Evolutionary conservation across 2,113 vertebrate species (phyloP).

Genomic region (Elaphurus davidianus): DNA sequence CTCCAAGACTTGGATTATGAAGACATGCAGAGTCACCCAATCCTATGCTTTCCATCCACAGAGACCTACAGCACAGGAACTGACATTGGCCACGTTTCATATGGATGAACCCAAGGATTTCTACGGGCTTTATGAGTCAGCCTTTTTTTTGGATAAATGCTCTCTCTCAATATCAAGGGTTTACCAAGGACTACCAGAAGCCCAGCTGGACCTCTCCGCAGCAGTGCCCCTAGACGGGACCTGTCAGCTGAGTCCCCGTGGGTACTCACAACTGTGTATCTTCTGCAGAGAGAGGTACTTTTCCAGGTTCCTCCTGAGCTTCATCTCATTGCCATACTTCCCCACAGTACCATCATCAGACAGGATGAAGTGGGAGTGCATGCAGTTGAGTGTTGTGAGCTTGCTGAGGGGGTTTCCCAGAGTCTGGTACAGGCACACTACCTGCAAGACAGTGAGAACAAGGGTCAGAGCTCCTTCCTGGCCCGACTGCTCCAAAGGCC

Average conservation of each 20-base stretch:
- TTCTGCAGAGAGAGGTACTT: slow-evolving; percentile 91
- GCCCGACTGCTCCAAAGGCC: background rate
- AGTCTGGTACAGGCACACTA: slow-evolving; percentile 92
- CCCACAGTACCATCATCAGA: slow-evolving; percentile 95
- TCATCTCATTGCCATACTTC: slow-evolving; percentile 92
- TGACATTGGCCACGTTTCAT: background rate
- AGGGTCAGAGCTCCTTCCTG: background rate
- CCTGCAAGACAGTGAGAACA: slow-evolving; percentile 80
- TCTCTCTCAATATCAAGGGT: background rate
- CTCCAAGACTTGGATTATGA: background rate
- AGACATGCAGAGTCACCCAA: background rate
- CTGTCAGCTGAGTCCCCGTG: background rate
- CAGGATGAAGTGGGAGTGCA: slow-evolving; percentile 96
- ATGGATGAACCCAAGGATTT: background rate
- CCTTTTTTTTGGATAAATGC: background rate
- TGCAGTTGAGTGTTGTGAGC: slow-evolving; percentile 91
- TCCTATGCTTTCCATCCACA: background rate
- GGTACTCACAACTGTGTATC: slow-evolving; percentile 91
- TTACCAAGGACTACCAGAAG: background rate
- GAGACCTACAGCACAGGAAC: background rate
- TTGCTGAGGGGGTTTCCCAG: slow-evolving; percentile 94
- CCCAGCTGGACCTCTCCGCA: background rate
- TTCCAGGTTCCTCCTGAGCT: slow-evolving; percentile 91
- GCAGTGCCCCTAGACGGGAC: background rate
- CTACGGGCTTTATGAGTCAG: background rate